A percentile compares a stretch with the other conserved stretches of the same genome.
These are phyloP conservation scores for Xenus cinereus DNA, from an alignment of 2,113 vertebrate species.

Conservation along the genomic window DNA sequence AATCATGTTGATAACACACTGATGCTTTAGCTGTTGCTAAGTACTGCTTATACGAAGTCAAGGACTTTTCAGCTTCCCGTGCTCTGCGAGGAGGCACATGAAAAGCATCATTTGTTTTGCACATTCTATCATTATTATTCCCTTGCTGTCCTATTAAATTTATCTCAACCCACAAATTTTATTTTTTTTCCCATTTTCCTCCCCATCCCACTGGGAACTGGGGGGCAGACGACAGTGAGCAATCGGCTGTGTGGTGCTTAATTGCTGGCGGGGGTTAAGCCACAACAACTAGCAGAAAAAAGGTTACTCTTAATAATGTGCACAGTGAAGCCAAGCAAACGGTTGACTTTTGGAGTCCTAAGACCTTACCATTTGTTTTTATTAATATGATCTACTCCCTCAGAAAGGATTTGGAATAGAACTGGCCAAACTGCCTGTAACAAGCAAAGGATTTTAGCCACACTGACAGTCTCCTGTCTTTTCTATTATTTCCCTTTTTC, in stretches of 20 bases:
- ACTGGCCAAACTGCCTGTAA: background rate
- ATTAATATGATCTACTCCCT: background rate
- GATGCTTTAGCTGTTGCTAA: background rate
- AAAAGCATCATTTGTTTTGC: background rate
- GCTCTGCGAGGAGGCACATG: background rate
- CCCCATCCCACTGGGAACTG: background rate
- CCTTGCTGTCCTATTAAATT: background rate
- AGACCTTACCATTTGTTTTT: background rate
- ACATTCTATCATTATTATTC: background rate
- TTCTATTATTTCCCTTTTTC: background rate
- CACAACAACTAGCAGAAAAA: background rate
- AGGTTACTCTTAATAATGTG: background rate
- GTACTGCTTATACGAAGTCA: background rate
- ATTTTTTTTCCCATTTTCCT: background rate
- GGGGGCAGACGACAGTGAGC: background rate
- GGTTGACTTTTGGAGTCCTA: background rate
- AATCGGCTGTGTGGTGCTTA: background rate
- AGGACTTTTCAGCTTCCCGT: background rate
- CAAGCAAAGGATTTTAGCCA: background rate
- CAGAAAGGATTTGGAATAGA: background rate
- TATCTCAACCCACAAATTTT: background rate
- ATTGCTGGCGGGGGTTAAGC: background rate
- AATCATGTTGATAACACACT: background rate
- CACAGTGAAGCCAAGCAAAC: background rate
- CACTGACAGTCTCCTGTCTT: background rate